These are phyloP conservation scores for Varanus komodoensis DNA, from an alignment of 2,113 vertebrate species.

Conservation along the genomic window DNA sequence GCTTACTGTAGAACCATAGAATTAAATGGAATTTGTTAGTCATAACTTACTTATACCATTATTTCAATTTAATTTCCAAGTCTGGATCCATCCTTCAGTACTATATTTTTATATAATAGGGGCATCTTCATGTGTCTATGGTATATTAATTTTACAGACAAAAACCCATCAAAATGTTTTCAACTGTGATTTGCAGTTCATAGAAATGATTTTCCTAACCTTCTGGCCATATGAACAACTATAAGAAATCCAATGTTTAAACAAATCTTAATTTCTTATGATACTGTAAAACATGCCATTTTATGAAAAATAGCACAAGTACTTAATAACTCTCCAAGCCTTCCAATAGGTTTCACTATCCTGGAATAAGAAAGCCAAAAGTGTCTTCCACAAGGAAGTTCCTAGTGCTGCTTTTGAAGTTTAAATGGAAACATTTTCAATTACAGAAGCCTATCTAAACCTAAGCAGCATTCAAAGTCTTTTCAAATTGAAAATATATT, in stretches of 20 bases:
- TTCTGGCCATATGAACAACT: background rate
- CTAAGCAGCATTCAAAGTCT: slow-evolving; percentile 48
- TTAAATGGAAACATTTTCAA: slow-evolving; percentile 63
- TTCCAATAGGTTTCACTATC: background rate
- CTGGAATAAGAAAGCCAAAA: slow-evolving; percentile 50
- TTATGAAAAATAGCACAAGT: slow-evolving; percentile 37
- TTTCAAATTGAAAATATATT: slow-evolving; percentile 52
- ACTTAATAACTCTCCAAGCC: slow-evolving; percentile 25
- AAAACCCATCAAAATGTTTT: background rate
- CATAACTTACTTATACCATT: background rate
- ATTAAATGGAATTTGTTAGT: background rate
- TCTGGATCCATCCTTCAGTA: background rate
- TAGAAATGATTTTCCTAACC: background rate
- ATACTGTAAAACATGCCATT: background rate
- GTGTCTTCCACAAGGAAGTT: slow-evolving; percentile 49
- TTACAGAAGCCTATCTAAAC: slow-evolving; percentile 55
- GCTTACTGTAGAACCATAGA: background rate
- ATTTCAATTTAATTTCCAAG: background rate
- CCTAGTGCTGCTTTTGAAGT: slow-evolving; percentile 50
- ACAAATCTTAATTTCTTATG: background rate
- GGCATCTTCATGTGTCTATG: too few species aligned
- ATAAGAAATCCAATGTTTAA: slow-evolving; percentile 1
- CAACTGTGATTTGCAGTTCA: background rate
- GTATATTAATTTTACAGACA: background rate
- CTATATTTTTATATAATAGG: background rate